Evolutionary conservation across 2,797 vertebrate species (phyloP).

Genomic region (Gadopsis bispinosus): DNA sequence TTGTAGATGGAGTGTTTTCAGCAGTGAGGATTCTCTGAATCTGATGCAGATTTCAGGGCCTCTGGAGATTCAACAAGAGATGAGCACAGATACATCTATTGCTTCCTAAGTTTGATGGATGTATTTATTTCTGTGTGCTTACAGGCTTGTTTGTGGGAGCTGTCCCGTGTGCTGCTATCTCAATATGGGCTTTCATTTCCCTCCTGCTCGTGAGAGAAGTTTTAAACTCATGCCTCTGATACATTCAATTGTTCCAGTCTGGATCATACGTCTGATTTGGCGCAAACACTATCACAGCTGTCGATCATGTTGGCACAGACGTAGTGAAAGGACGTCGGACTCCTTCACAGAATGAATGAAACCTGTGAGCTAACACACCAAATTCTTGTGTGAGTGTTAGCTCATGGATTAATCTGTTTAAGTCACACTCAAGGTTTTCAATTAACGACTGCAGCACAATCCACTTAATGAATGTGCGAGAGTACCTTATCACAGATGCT

Average conservation of each 20-base stretch:
- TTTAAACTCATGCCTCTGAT: constrained; percentile 20
- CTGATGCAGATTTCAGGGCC: constrained; percentile 80
- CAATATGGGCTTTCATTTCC: constrained; percentile 40
- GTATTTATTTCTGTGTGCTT: constrained; percentile 15
- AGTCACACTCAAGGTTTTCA: constrained; percentile 29
- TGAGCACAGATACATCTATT: constrained; percentile 63
- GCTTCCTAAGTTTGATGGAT: constrained; percentile 53
- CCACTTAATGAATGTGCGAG: constrained; percentile 23
- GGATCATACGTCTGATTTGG: constrained; percentile 21
- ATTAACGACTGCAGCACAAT: constrained; percentile 27
- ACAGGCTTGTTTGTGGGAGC: constrained; percentile 10
- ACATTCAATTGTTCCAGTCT: constrained; percentile 36
- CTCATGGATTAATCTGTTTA: constrained; percentile 20
- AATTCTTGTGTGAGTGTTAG: constrained; percentile 8
- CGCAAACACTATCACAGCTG: constrained; percentile 33
- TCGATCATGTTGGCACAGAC: constrained; percentile 36
- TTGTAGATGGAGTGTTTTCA: constrained; percentile 48
- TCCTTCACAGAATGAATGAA: constrained; percentile 14
- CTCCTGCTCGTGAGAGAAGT: constrained; percentile 28
- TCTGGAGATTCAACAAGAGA: constrained; percentile 40
- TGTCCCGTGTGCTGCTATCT: constrained; percentile 38
- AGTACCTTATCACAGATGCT: constrained; percentile 25
- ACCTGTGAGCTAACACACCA: neutral
- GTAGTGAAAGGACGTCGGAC: constrained; percentile 10
- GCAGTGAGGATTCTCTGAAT: constrained; percentile 69